Evolutionary conservation across 2,113 vertebrate genomes (phyloP).

Genomic region (Petrocephalus microphthalmus): DNA sequence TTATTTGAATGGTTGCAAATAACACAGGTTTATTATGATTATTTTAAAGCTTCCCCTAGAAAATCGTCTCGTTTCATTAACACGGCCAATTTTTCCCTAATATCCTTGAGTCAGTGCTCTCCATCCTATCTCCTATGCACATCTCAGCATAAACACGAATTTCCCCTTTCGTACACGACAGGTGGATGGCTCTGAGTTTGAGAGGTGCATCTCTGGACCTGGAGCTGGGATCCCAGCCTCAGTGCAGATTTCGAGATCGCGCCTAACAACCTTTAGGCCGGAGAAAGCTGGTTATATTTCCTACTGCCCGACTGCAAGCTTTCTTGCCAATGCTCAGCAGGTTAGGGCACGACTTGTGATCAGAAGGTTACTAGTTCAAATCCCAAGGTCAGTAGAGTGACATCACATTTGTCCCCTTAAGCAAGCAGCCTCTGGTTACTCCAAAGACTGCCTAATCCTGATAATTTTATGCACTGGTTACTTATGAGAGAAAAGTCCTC

Average conservation of each 20-base stretch:
- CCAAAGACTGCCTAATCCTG: neutral
- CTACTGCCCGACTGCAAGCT: neutral
- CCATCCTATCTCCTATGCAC: neutral
- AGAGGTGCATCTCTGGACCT: neutral
- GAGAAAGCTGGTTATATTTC: neutral
- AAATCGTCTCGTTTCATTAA: neutral
- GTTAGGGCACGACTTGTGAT: neutral
- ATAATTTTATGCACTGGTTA: neutral
- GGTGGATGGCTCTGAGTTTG: neutral
- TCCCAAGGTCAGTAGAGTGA: neutral
- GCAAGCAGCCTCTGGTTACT: no score
- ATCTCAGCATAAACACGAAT: neutral
- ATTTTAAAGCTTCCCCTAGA: neutral
- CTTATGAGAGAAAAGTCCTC: neutral
- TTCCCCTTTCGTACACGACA: neutral
- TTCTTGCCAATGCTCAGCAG: neutral
- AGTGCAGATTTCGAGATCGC: neutral
- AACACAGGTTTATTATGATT: neutral
- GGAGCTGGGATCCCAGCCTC: neutral
- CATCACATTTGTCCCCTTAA: no score
- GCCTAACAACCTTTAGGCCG: neutral
- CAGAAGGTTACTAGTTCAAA: neutral
- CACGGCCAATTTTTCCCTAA: neutral
- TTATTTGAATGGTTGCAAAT: neutral
- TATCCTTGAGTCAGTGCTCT: neutral